These are phyloP conservation scores for Tubulanus polymorphus DNA, from an alignment of 2,888 invertebrate genomes.

Conservation along the genomic window DNA sequence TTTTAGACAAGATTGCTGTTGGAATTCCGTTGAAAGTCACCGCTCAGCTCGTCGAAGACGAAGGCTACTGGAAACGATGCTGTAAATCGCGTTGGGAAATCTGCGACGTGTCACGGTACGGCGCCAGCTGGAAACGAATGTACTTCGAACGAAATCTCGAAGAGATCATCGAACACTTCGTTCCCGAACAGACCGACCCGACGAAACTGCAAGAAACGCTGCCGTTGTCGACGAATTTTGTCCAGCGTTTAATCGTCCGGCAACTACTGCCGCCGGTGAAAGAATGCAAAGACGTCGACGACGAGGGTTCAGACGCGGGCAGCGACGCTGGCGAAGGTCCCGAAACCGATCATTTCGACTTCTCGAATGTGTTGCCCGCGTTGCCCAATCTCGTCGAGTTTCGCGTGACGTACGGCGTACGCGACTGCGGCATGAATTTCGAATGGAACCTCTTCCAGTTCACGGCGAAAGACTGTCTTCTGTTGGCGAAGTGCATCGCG, in stretches of 20 bases:
- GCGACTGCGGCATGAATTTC: constrained; percentile 55
- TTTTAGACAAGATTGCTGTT: constrained; percentile 46
- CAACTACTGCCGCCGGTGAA: constrained; percentile 53
- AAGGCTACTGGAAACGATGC: constrained; percentile 52
- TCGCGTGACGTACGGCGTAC: constrained; percentile 50
- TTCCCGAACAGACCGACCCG: constrained; percentile 48
- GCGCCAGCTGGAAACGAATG: constrained; percentile 51
- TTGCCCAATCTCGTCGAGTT: constrained; percentile 48
- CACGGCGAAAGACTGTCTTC: constrained; percentile 51
- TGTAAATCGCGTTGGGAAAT: constrained; percentile 50
- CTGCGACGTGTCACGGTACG: constrained; percentile 49
- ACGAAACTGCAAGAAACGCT: constrained; percentile 42
- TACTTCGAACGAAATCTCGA: constrained; percentile 52
- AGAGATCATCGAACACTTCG: constrained; percentile 50
- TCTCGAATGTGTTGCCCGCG: constrained; percentile 40
- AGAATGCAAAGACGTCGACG: constrained; percentile 42
- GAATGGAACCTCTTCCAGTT: constrained; percentile 55
- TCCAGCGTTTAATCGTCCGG: constrained; percentile 42
- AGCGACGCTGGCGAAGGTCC: constrained; percentile 49
- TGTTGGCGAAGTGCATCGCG: constrained; percentile 50
- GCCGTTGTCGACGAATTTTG: constrained; percentile 42
- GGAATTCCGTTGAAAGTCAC: constrained; percentile 49
- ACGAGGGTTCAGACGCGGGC: constrained; percentile 45
- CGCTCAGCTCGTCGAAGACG: constrained; percentile 52
- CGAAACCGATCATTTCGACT: constrained; percentile 53